Base-by-base conservation (phyloP, 1,140 invertebrate species). In the Drosophila repletoides region DNA sequence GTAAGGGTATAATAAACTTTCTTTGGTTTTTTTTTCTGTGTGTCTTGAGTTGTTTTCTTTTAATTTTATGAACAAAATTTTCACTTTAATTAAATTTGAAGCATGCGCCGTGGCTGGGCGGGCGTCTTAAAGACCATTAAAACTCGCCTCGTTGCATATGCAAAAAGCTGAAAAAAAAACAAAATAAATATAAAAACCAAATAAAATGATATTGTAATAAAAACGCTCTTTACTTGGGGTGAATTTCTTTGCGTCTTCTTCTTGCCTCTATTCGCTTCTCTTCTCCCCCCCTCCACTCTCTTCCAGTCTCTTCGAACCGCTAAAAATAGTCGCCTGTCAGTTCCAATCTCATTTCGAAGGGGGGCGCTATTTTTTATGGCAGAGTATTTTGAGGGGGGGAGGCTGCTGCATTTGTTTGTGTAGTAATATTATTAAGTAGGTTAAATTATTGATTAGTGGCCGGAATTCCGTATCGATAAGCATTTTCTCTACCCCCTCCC, bases 71-170 rank as follows among this genome's bases (percentile, higher is more conserved):
- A 38, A 58, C 66, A 51, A 83, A 65, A 83, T 84, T 84, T 84
- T 84, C 79, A 84, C 79, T 84, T 84, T 84, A 84, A 84, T 84
- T 84, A 79, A 84, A 84, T 79, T 84, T 84, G 60, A 84, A 75
- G 79, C 79, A 83, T 84, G 79, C 74, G 65, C 74, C 67, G 22
- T 14, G 12, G 24, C 36, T 9, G 15, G n/a, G 40, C 41, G 33
- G 29, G 15, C 46, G 38, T 60, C 43, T 65, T 58, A 29, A 58
- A 63, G 59, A 52, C 59, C 66, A 68, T 73, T 67, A 72, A 66
- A 51, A 59, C 49, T 41, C 36, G 64, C 43, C 68, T 65, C 80
- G 55, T 79, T 77, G 77, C 65, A 77, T 83, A 83, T 84, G 79
- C 79, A 83, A 83, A 83, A 69, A 53, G 48, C 36, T 31, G 12